Base-by-base conservation (phyloP, 2,797 vertebrate genomes). In the Dicrostonyx torquatus region DNA sequence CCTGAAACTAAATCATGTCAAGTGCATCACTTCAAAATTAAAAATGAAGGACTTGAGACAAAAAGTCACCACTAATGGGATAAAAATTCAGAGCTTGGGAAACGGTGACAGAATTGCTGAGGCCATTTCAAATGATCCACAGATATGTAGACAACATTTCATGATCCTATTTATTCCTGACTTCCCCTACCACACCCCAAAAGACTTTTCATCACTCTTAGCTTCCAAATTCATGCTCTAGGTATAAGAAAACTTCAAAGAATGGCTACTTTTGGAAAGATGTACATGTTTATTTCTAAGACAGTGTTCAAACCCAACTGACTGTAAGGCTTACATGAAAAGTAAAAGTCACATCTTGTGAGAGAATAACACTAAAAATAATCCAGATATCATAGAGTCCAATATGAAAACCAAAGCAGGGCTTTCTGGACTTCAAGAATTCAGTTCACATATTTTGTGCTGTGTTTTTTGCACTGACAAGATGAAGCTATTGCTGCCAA, bases 1-100 rank as follows among this genome's bases (percentile, higher is more conserved):
- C 83, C 77, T 60, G 82, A 93, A 95, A 87, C 31, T 89, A 80
- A 94, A 91, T 86, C 34, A 76, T 64, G 29, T 86, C 72, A 96
- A 96, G 80, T 75, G 11, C 3, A 62, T 82, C 68, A 90, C 29
- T 94, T 91, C 70, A 84, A 91, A 86, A 73, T 77, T 80, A 73
- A 92, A 95, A 13, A 37, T 40, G 90, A 48, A 72, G 31, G 22
- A 8, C 2, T 53, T 85, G 55, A 29, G 72, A 94, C 22, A 17
- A 64, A 34, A 15, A 91, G 60, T 77, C 26, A 64, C 68, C 48
- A 94, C 18, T 76, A 62, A 90, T 5, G 66, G 48, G 13, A 87
- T 92, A 77, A 95, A 95, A 92, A 64, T 72, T 18, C 2, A 79
- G 13, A 95, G 40, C 43, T 68, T 86, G 4, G 34, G 8, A 95